Percentiles rank a stretch among this genome's conserved stretches.
Conservation (phyloP, 2,797 vertebrate genomes). For the Fistularia commersonii region DNA sequence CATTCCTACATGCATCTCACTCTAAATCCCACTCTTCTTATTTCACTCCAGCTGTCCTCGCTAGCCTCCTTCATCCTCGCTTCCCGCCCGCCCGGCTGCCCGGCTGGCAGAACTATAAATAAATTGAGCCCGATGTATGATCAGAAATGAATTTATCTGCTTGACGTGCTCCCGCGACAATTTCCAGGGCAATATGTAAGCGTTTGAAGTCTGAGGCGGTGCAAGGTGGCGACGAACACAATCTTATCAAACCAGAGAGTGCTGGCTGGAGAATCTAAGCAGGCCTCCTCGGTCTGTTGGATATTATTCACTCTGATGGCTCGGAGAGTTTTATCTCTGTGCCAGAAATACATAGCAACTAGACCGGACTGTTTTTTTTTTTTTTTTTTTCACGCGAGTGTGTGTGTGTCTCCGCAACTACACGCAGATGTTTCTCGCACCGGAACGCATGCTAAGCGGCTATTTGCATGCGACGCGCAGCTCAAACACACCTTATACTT, state of each 20-base stretch:
- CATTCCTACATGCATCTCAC: conserved; percentile 38
- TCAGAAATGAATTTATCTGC: conserved; percentile 68
- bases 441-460: conserved; percentile 41
- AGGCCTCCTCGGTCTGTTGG: conserved; percentile 55
- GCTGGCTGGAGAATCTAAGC: conserved; percentile 57
- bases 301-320: conserved; percentile 64
- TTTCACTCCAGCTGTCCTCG: conserved; percentile 49
- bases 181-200: conserved; percentile 69
- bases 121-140: conserved; percentile 60
- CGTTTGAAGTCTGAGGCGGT: conserved; percentile 64
- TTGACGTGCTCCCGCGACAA: conserved; percentile 43
- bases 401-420: conserved; percentile 35
- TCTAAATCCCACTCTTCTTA: conserved; percentile 41
- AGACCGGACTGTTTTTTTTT: conserved; percentile 44
- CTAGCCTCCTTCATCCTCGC: conserved; percentile 37
- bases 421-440: conserved; percentile 37
- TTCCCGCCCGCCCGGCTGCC: conserved; percentile 30
- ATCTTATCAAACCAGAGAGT: conserved; percentile 67
- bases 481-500: conserved; percentile 1
- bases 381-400: too few species aligned
- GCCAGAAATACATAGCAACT: conserved; percentile 61
- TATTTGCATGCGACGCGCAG: neutral
- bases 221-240: conserved; percentile 57
- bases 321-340: conserved; percentile 61
- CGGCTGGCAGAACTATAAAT: conserved; percentile 58